Conservation (phyloP, 30 jellyfish, hydroid and myxozoan genomes). For the Aurelia coerulea region DNA sequence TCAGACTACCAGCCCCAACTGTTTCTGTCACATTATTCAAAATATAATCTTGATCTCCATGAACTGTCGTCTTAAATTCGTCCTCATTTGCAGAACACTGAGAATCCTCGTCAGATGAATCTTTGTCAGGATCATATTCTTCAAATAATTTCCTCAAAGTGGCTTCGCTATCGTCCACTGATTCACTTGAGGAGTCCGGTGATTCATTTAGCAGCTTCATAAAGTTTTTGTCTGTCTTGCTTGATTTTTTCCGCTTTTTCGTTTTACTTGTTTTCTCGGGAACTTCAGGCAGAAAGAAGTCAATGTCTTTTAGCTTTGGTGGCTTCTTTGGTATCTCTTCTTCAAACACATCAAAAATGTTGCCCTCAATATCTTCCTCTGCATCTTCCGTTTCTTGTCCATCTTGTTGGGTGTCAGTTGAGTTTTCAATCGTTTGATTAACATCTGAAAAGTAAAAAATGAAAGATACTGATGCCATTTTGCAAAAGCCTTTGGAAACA, state of each 20-base stretch:
- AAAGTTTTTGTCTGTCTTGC: not conserved
- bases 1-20: slow-evolving; percentile 80
- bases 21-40: slow-evolving; percentile 40
- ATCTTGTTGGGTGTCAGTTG: too few relatives aligned
- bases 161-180: slow-evolving; percentile 56
- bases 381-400: not conserved
- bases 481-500: too few relatives aligned
- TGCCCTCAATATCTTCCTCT: not conserved
- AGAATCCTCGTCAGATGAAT: slow-evolving; percentile 11
- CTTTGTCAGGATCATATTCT: slow-evolving; percentile 32
- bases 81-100: not conserved
- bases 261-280: slow-evolving; percentile 4
- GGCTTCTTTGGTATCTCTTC: slow-evolving; percentile 47
- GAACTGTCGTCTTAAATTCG: slow-evolving; percentile 6
- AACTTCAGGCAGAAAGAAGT: slow-evolving; percentile 43
- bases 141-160: slow-evolving; percentile 40
- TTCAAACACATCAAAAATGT: slow-evolving; percentile 4
- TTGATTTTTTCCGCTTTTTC: not conserved
- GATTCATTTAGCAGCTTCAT: not conserved
- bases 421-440: too few relatives aligned
- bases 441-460: too few relatives aligned
- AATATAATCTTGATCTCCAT: slow-evolving; percentile 3
- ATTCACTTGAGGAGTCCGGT: slow-evolving; percentile 39
- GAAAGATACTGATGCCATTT: too few relatives aligned
- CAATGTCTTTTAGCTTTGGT: slow-evolving; percentile 51